A percentile compares a stretch with the other conserved stretches of the same genome.
Conservation (phyloP, 2,113 vertebrate species). For the Alethe castanea region DNA sequence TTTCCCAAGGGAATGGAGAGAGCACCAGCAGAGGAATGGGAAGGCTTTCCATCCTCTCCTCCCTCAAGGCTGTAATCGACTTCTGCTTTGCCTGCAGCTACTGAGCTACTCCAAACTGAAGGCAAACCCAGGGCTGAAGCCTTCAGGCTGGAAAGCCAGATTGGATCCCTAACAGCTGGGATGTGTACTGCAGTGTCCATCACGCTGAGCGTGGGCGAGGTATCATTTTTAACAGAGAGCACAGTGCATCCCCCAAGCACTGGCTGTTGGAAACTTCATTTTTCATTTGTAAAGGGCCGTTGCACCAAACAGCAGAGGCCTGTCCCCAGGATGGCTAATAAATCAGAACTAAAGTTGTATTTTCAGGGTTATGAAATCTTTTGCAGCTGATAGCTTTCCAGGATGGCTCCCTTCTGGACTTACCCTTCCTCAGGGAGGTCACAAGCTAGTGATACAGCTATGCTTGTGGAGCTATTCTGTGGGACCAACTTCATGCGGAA, state of each 20-base stretch:
- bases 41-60: not conserved
- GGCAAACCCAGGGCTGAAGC: not conserved
- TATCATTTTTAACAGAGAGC: not conserved
- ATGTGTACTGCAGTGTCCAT: accelerated
- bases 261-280: not conserved
- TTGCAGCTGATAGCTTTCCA: not conserved
- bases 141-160: not conserved
- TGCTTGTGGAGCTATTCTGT: not conserved
- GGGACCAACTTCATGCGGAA: not conserved
- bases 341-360: not conserved
- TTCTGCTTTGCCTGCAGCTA: not conserved
- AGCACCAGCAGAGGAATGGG: accelerated
- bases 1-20: not conserved
- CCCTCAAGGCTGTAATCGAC: not conserved
- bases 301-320: not conserved
- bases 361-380: not conserved
- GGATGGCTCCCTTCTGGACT: not conserved
- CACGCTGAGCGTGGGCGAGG: not conserved
- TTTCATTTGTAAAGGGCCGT: not conserved
- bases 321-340: not conserved
- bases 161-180: not conserved
- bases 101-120: not conserved
- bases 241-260: not conserved
- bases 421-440: not conserved
- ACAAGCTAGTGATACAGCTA: not conserved